Base-by-base conservation (phyloP, 2,113 vertebrate species). In the Ploceus nigricollis region DNA sequence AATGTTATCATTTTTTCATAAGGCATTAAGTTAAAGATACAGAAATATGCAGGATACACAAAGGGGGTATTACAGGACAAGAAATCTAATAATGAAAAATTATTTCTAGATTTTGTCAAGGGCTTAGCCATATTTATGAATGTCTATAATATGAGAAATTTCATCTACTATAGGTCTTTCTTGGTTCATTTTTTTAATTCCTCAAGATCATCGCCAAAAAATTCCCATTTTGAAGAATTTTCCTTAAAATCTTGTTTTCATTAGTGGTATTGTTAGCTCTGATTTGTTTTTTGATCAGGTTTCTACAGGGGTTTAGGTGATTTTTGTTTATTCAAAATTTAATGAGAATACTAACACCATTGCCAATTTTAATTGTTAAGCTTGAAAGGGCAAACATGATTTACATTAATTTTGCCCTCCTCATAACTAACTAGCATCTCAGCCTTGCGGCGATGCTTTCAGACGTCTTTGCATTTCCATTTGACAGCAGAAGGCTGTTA, bases 321-420 rank as follows among this genome's bases (percentile, higher is more conserved):
- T 93, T 95, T 75, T 61, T 91, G 11, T 94, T 97, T 96, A 88
- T 95, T 96, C 31, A 94, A 89, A 78, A 94, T 93, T 75, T 95
- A 97, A 94, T 94, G 50, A 57, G 77, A 94, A 92, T 83, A 28
- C 11, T 92, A 92, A 94, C 89, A 54, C 4, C 25, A 45, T 25
- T 89, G 87, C 45, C 60, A 93, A 48, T 94, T 75, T 84, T 81
- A 90, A 92, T 82, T 89, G 42, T 96, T 95, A 80, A 93, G 27
- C 47, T 94, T 78, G 61, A 98, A 97, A 95, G 86, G 65, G 50
- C 64, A 97, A 96, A 93, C 72, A 87, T 81, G 82, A 97, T 97
- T 98, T 97, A 96, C 78, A 95, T 96, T 96, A 96, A 96, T 94
- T 92, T 94, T 78, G 66, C 57, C 53, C 63, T 72, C 50, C 88